phyloP scores from a whole-genome alignment of 2,113 vertebrate species.

The Ursus arctos region DNA sequence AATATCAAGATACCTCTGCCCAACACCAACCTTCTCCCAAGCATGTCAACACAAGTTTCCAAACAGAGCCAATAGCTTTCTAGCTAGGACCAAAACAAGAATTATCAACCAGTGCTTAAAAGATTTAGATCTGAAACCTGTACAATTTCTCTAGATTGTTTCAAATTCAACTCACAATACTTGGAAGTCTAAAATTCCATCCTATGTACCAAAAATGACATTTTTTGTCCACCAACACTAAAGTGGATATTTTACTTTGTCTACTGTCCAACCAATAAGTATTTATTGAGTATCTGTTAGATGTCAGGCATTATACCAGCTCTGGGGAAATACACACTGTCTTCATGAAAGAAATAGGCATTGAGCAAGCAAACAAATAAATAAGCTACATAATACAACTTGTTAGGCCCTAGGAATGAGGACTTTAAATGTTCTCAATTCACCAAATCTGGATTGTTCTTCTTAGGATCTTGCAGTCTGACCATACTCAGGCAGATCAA shows the following conservation, averaged over 20 bases:
- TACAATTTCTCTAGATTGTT: neutral
- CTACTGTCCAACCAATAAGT: neutral
- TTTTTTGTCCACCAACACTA: neutral
- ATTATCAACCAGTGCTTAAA: neutral
- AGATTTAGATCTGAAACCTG: neutral
- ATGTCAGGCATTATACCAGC: neutral
- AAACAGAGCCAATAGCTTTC: neutral
- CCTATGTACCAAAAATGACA: neutral
- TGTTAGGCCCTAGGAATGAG: neutral
- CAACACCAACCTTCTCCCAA: neutral
- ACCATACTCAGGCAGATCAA: neutral
- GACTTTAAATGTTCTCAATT: neutral
- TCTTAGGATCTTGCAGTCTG: neutral
- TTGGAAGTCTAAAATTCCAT: neutral
- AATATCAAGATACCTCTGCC: neutral
- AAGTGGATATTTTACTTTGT: neutral
- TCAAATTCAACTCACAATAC: neutral
- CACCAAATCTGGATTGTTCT: neutral
- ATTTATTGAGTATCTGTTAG: neutral
- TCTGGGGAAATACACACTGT: neutral
- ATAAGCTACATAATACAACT: neutral
- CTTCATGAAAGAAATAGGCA: neutral
- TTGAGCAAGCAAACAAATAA: neutral
- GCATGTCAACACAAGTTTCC: neutral
- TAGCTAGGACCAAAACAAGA: neutral